Evolutionary conservation across 2,113 vertebrate genomes (phyloP).

Genomic region (Vidua macroura): DNA sequence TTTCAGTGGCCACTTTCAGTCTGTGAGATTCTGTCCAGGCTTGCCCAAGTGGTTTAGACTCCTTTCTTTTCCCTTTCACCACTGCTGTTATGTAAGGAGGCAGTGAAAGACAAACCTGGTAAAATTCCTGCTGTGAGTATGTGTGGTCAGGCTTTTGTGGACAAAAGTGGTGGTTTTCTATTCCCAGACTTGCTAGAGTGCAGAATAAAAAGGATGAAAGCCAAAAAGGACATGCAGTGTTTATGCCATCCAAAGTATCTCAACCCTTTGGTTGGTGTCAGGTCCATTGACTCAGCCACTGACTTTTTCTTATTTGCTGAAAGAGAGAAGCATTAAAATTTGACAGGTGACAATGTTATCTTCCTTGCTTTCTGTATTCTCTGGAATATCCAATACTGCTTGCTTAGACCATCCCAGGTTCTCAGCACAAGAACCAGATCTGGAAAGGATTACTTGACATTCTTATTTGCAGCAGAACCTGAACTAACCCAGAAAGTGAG

Average conservation of each 20-base stretch:
- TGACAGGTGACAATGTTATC: neutral
- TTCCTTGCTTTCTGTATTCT: neutral
- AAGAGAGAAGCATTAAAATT: neutral
- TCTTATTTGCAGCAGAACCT: neutral
- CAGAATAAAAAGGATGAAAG: neutral
- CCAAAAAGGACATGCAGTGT: neutral
- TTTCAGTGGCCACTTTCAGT: neutral
- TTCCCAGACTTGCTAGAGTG: neutral
- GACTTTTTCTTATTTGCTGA: neutral
- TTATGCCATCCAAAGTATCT: neutral
- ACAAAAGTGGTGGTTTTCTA: constrained; percentile 21
- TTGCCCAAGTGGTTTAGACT: neutral
- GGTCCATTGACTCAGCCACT: neutral
- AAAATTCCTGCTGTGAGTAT: neutral
- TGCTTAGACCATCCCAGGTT: neutral
- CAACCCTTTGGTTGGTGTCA: neutral
- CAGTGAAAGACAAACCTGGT: neutral
- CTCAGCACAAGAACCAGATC: neutral
- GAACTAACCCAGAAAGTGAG: neutral
- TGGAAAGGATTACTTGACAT: neutral
- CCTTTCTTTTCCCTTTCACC: neutral
- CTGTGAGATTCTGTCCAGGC: neutral
- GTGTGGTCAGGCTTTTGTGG: constrained; percentile 27
- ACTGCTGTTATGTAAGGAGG: neutral
- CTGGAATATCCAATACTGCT: neutral